These are phyloP conservation scores for Apodemia zela DNA, from an alignment of 2,888 invertebrate species.

Conservation along the genomic window DNA sequence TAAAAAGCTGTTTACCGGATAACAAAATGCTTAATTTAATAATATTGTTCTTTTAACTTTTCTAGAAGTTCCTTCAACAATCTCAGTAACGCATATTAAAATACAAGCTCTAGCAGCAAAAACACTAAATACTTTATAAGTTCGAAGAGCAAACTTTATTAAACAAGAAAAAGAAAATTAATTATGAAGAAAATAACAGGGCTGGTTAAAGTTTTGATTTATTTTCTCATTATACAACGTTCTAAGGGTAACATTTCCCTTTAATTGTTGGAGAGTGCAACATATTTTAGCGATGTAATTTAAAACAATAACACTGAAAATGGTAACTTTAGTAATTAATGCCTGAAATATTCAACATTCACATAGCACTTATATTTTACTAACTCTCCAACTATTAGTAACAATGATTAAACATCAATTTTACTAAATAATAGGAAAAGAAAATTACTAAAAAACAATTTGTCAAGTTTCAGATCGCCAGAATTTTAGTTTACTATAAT, in stretches of 20 bases:
- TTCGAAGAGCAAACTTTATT: neutral
- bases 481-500: too few relatives aligned
- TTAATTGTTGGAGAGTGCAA: neutral
- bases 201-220: slow-evolving; percentile 13
- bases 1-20: neutral
- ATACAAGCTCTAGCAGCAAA: neutral
- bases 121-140: neutral
- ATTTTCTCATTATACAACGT: slow-evolving; percentile 7
- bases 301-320: neutral
- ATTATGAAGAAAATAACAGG: slow-evolving; percentile 4
- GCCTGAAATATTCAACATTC: neutral
- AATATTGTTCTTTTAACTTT: too few relatives aligned
- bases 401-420: too few relatives aligned
- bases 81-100: neutral
- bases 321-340: neutral
- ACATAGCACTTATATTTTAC: too few relatives aligned
- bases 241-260: neutral
- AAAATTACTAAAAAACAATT: too few relatives aligned
- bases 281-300: neutral
- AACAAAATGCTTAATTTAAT: neutral
- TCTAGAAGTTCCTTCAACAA: neutral
- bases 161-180: slow-evolving; percentile 5
- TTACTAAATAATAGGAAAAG: too few relatives aligned
- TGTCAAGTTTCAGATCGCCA: too few relatives aligned
- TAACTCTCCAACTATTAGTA: too few relatives aligned